These are phyloP conservation scores for Sialis fuliginosa DNA, from an alignment of 2,888 invertebrate species.

Conservation along the genomic window DNA sequence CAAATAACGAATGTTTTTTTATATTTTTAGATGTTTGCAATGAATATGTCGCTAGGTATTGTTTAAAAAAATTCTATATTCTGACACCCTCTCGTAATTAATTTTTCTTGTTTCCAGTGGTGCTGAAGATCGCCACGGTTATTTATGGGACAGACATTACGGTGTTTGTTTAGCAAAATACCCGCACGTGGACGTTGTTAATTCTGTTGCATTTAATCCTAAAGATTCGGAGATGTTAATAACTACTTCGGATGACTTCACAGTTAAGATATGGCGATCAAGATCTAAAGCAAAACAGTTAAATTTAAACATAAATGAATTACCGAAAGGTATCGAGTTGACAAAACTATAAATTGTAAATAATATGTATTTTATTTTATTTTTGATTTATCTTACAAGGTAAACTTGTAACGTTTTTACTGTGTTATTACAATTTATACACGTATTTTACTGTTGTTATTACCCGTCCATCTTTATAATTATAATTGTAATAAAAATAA, in stretches of 20 bases:
- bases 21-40: slow-evolving; percentile 70
- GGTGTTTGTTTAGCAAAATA: slow-evolving; percentile 57
- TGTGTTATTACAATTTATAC: too few relatives aligned
- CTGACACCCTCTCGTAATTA: background rate
- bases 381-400: too few relatives aligned
- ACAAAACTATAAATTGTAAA: background rate
- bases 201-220: slow-evolving; percentile 73
- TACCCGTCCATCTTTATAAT: too few relatives aligned
- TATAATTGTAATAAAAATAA: too few relatives aligned
- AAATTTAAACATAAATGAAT: slow-evolving; percentile 23
- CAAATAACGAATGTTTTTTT: slow-evolving; percentile 72
- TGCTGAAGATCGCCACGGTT: slow-evolving; percentile 67
- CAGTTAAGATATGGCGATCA: slow-evolving; percentile 44
- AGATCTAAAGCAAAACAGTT: slow-evolving; percentile 27
- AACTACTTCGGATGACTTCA: slow-evolving; percentile 65
- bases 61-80: too few relatives aligned
- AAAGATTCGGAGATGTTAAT: slow-evolving; percentile 63
- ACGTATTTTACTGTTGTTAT: too few relatives aligned
- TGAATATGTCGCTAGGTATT: slow-evolving; percentile 65
- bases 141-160: slow-evolving; percentile 73
- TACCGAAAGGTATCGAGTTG: slow-evolving; percentile 25
- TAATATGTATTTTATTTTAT: background rate
- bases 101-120: slow-evolving; percentile 36
- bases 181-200: slow-evolving; percentile 64
- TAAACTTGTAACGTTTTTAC: too few relatives aligned